Base-by-base conservation (phyloP, 2,113 vertebrate genomes). In the Petromus typicus region DNA sequence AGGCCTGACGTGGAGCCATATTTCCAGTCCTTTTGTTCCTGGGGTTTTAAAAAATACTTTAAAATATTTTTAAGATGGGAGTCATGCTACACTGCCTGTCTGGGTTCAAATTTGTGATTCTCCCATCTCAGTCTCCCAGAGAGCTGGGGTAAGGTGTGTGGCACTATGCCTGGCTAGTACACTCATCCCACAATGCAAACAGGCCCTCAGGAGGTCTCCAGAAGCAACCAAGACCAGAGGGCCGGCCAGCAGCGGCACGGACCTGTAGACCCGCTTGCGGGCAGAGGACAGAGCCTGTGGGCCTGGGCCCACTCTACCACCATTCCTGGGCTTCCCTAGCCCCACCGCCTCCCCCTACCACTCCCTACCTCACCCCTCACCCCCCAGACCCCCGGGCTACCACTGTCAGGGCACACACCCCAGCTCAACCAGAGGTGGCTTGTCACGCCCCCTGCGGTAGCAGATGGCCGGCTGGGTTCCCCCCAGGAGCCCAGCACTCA, bases 381-480 rank as follows among this genome's bases (percentile, higher is more conserved):
- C 48, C 48, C 10, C 48, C 48, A 5, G 10, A 10, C 48, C 48
- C 78, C 27, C 3, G 0, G 20, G 51, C 97, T 87, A 71, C 14
- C n/a, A 40, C 3, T 20, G 34, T 20, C 5, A 92, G 64, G 30
- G 40, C 67, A 98, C 97, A 97, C 97, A 99, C 99, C 99, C 99
- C 66, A 99, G 97, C 90, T 99, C 99, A 25, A 99, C 98, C 0
- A 99, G 97, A 45, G 99, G 99, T 0, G 99, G 99, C 25, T 99
- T 99, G 98, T 99, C 99, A 13, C 99, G 97, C 0, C 99, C 99
- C 0, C 99, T 96, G 34, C 99, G 98, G 98, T 99, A 99, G 97
- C 99, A 99, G 63, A 99, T 98, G 98, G 98, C 99, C 80, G 99
- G 99, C 94, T 99, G 99, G 0, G 99, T 99, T 98, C 99, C 99